Evolutionary conservation across 2,888 invertebrate genomes (phyloP).

Genomic region (Kuschelorhynchus macadamiae): DNA sequence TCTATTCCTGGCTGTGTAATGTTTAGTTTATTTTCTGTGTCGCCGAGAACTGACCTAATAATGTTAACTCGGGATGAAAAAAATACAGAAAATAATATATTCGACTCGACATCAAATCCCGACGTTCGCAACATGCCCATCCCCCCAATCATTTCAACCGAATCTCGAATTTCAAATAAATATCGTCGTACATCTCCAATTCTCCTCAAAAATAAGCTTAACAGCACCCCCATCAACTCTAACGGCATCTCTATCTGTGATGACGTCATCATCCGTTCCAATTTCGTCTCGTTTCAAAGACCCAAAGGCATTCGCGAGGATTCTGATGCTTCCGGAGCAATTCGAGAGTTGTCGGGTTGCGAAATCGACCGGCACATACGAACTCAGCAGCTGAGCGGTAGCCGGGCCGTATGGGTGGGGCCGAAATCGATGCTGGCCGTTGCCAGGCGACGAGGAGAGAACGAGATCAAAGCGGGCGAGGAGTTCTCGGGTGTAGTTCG

Average conservation of each 20-base stretch:
- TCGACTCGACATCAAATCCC: too few relatives aligned
- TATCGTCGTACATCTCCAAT: conserved; percentile 2
- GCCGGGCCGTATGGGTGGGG: conserved; percentile 45
- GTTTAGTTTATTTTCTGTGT: too few relatives aligned
- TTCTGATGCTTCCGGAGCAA: not conserved
- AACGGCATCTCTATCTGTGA: conserved; percentile 21
- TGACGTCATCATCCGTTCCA: conserved; percentile 31
- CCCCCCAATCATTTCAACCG: too few relatives aligned
- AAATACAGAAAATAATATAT: too few relatives aligned
- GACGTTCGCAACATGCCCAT: too few relatives aligned
- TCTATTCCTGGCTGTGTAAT: too few relatives aligned
- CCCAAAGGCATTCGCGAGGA: conserved; percentile 6
- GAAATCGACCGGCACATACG: conserved; percentile 45
- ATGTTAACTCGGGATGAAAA: too few relatives aligned
- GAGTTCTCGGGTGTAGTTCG: conserved; percentile 37
- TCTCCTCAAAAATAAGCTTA: conserved; percentile 31
- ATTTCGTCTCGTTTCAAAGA: conserved; percentile 22
- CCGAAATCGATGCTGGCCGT: conserved; percentile 49
- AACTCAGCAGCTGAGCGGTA: conserved; percentile 40
- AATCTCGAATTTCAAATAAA: too few relatives aligned
- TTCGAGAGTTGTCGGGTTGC: not conserved
- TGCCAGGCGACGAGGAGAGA: conserved; percentile 45
- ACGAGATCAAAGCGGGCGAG: conserved; percentile 48
- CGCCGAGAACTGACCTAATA: too few relatives aligned
- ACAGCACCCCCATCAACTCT: conserved; percentile 21